Conservation (phyloP, 2,888 invertebrate species). For the Mythimna lalbum region DNA sequence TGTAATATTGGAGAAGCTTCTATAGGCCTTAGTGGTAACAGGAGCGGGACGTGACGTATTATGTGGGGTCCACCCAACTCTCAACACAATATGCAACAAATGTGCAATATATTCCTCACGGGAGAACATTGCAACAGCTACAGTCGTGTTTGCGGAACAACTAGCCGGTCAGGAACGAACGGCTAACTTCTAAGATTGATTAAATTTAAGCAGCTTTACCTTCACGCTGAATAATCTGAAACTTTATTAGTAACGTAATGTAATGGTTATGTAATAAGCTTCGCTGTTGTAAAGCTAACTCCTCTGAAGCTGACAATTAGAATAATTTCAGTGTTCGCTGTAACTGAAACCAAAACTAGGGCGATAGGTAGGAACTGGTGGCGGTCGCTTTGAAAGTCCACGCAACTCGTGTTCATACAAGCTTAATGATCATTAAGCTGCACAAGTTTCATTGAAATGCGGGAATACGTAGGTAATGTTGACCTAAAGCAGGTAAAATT, state of each 20-base stretch:
- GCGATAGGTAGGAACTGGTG: background rate
- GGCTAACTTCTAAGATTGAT: slow-evolving; percentile 58
- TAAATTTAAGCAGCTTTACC: slow-evolving; percentile 46
- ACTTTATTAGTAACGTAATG: slow-evolving; percentile 13
- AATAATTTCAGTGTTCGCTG: slow-evolving; percentile 17
- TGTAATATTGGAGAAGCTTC: slow-evolving; percentile 74
- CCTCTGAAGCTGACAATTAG: slow-evolving; percentile 17
- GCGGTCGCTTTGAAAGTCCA: slow-evolving; percentile 19
- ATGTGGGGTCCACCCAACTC: slow-evolving; percentile 72
- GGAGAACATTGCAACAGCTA: slow-evolving; percentile 51
- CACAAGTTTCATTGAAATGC: slow-evolving; percentile 18
- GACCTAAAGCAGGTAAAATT: background rate
- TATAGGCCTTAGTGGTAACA: slow-evolving; percentile 72
- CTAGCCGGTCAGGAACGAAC: slow-evolving; percentile 43
- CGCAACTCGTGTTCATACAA: slow-evolving; percentile 8
- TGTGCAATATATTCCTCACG: slow-evolving; percentile 70
- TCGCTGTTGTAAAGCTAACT: slow-evolving; percentile 18
- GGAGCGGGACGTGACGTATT: slow-evolving; percentile 77
- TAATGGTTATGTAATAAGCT: slow-evolving; percentile 23
- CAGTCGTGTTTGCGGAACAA: slow-evolving; percentile 54
- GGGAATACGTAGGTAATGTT: background rate
- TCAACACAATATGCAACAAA: slow-evolving; percentile 78
- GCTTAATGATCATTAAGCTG: slow-evolving; percentile 27
- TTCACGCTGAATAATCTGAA: slow-evolving; percentile 18
- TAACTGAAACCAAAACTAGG: slow-evolving; percentile 9